phyloP scores from a whole-genome alignment of 2,797 vertebrate species.

The Thalassophryne amazonica region DNA sequence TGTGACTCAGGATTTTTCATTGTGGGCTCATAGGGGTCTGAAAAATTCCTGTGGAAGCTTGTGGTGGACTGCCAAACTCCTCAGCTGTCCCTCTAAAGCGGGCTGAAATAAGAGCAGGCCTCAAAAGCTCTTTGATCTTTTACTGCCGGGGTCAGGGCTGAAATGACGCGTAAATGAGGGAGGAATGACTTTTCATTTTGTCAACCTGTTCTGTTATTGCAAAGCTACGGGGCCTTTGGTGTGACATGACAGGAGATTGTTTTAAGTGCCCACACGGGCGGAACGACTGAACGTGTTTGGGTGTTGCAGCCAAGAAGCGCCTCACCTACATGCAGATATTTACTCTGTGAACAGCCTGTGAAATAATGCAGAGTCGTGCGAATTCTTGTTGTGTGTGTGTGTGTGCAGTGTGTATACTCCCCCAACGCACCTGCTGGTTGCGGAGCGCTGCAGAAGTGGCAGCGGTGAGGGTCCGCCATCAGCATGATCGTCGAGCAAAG shows the following conservation, averaged over 20 bases:
- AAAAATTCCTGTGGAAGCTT: slow-evolving; percentile 58
- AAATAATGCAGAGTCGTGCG: no score
- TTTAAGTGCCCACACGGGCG: slow-evolving; percentile 79
- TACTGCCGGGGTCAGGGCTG: slow-evolving; percentile 80
- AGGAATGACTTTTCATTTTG: slow-evolving; percentile 81
- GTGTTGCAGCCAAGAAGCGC: slow-evolving; percentile 59
- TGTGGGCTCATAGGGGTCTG: slow-evolving; percentile 52
- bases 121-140: slow-evolving; percentile 85
- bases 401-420: slow-evolving; percentile 26
- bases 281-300: slow-evolving; percentile 73
- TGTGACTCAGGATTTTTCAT: slow-evolving; percentile 52
- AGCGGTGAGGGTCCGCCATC: slow-evolving; percentile 58
- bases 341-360: slow-evolving; percentile 74
- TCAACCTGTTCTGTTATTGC: slow-evolving; percentile 82
- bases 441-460: slow-evolving; percentile 40
- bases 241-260: slow-evolving; percentile 73
- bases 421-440: slow-evolving; percentile 59
- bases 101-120: slow-evolving; percentile 77
- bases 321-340: slow-evolving; percentile 69
- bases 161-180: slow-evolving; percentile 82
- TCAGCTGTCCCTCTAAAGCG: slow-evolving; percentile 77
- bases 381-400: slow-evolving; percentile 13
- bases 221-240: slow-evolving; percentile 77
- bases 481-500: slow-evolving; percentile 53
- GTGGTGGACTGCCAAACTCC: slow-evolving; percentile 72